Evolutionary conservation across 2,113 vertebrate genomes (phyloP), one percentile per base, ranked within the genome.

Genomic region (Oryzias celebensis): DNA sequence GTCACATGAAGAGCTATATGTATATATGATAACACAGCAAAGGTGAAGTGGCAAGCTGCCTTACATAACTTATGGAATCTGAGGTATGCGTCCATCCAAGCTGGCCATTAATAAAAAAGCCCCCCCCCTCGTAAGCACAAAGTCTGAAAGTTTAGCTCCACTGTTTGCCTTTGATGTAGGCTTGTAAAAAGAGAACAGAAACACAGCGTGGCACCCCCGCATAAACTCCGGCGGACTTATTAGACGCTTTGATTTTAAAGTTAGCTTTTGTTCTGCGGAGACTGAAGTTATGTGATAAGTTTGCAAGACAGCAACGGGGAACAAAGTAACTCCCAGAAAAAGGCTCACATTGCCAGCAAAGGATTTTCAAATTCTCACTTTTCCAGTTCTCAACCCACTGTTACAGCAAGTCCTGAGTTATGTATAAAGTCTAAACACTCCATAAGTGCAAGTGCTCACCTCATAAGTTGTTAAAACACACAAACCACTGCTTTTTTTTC

Each of bases 21-120:
- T 82, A 77, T 78, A 54, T 75, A 4, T 75, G 69, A 84, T 68
- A 83, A 81, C 72, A 78, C 47, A 52, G 45, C 7, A 17, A 81
- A 71, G 71, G 68, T 68, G 65, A 67, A 68, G 56, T 22, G 31
- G 54, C 59, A 68, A 73, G 73, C 73, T 73, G 54, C 66, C 84
- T 91, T 90, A 90, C 80, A 89, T 88, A 90, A 86, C 73, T 77
- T 58, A 63, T 87, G 75, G 88, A 88, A 90, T 91, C 57, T 79
- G 52, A 88, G 83, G 83, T 89, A 92, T 90, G 86, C 77, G 62
- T 78, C 82, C 75, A 81, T 73, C 78, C 76, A 81, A 51, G 48
- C 63, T 1, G 54, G 73, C 75, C 83, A 87, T 73, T 84, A 81
- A 83, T 77, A 76, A 83, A 66, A 81, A 83, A 83, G 56, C 17